These are phyloP conservation scores for Lathronympha strigana DNA, from an alignment of 2,888 invertebrate species.

Conservation along the genomic window DNA sequence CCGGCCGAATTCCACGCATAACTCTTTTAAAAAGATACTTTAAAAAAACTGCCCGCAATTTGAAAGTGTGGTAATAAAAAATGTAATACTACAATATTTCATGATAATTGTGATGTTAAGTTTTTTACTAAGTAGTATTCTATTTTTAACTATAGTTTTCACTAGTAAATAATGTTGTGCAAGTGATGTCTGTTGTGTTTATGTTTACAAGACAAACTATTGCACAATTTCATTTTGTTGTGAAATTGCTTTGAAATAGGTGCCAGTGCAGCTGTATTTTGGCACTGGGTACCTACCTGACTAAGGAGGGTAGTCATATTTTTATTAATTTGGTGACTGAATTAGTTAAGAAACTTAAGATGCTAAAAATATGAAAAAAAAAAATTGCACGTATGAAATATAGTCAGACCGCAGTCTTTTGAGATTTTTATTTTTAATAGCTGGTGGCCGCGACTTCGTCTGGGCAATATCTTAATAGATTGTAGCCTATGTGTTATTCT, in stretches of 20 bases:
- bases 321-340: neutral
- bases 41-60: neutral
- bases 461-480: too few relatives aligned
- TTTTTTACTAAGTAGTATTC: neutral
- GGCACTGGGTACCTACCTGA: neutral
- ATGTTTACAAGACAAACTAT: slow-evolving; percentile 33
- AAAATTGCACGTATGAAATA: too few relatives aligned
- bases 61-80: neutral
- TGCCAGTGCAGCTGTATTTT: neutral
- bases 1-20: slow-evolving; percentile 39
- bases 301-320: neutral
- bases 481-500: too few relatives aligned
- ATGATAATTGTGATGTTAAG: neutral
- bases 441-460: too few relatives aligned
- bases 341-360: neutral
- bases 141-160: slow-evolving; percentile 2
- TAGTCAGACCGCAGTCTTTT: too few relatives aligned
- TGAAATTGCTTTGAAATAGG: slow-evolving; percentile 34
- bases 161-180: slow-evolving; percentile 5
- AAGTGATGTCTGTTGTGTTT: slow-evolving; percentile 4
- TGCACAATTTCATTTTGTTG: slow-evolving; percentile 34
- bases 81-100: neutral
- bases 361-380: neutral
- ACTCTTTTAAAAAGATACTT: slow-evolving; percentile 8
- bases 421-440: too few relatives aligned